phyloP scores from a whole-genome alignment of 2,888 invertebrate species.

The Acleris literana region DNA sequence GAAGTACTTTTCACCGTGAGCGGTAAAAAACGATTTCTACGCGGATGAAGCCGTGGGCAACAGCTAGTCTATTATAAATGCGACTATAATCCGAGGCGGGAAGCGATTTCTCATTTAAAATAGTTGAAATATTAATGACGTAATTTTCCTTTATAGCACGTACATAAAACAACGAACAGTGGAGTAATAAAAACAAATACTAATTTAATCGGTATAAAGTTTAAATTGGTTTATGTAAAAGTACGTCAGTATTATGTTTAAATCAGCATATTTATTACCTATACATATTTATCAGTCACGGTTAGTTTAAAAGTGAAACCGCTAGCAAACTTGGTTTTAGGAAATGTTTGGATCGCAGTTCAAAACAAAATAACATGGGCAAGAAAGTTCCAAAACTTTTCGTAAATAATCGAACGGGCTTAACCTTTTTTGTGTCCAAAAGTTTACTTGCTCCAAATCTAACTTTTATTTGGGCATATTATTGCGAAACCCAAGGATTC shows the following conservation, averaged over 20 bases:
- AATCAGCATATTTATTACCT: constrained; percentile 1
- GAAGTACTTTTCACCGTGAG: too few relatives aligned
- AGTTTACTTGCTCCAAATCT: constrained; percentile 10
- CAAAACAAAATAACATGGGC: constrained; percentile 14
- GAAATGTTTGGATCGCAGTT: constrained; percentile 19
- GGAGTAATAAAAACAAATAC: too few relatives aligned
- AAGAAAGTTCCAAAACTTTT: constrained; percentile 4
- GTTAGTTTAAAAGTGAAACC: constrained; percentile 1
- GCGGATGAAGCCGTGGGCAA: too few relatives aligned
- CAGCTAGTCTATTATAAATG: too few relatives aligned
- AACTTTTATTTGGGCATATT: neutral
- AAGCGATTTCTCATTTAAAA: too few relatives aligned
- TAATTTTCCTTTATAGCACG: too few relatives aligned
- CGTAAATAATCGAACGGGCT: constrained; percentile 26
- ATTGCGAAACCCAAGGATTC: neutral
- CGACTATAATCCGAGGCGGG: too few relatives aligned
- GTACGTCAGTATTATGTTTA: neutral
- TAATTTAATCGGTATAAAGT: neutral
- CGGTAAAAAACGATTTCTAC: too few relatives aligned
- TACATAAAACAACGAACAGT: too few relatives aligned
- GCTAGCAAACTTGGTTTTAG: constrained; percentile 1
- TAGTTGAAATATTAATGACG: too few relatives aligned
- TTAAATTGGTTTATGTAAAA: neutral
- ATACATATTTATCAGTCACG: constrained; percentile 22
- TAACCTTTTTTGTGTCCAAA: constrained; percentile 12